These are phyloP conservation scores for Eurypyga helias DNA, from an alignment of 2,113 vertebrate species.

Conservation along the genomic window DNA sequence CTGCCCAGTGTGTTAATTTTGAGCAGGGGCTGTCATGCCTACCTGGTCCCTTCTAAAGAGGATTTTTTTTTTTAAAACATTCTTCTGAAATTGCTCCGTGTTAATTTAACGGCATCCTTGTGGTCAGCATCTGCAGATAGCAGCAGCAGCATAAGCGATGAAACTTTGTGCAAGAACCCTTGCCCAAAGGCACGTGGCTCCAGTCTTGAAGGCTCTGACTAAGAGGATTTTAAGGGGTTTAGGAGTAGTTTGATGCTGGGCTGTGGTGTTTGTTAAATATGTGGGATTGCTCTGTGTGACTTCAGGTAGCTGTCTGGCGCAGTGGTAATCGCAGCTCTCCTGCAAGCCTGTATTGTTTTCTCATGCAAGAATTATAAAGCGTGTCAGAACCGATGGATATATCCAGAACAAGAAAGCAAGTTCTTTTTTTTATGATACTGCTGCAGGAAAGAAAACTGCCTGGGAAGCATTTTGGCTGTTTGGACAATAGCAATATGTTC, in stretches of 20 bases:
- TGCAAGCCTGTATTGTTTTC: not conserved
- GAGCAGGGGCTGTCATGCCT: not conserved
- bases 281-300: not conserved
- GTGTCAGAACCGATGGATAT: not conserved
- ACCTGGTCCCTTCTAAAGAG: not conserved
- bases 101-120: not conserved
- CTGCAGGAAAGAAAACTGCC: not conserved
- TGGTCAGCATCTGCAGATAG: not conserved
- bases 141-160: not conserved
- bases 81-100: not conserved
- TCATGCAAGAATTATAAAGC: not conserved
- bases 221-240: constrained; percentile 5
- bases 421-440: not conserved
- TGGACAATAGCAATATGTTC: not conserved
- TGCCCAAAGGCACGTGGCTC: not conserved
- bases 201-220: not conserved
- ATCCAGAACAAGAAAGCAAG: not conserved
- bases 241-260: not conserved
- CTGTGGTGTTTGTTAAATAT: not conserved
- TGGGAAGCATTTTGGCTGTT: not conserved
- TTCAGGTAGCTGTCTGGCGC: not conserved
- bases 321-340: not conserved
- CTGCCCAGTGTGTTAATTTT: not conserved
- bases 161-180: not conserved
- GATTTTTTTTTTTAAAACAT: not conserved